A percentile compares a stretch with the other conserved stretches of the same genome.
Evolutionary conservation across 1,140 invertebrate species (phyloP).

Genomic region (Tetramorium parvispinum): DNA sequence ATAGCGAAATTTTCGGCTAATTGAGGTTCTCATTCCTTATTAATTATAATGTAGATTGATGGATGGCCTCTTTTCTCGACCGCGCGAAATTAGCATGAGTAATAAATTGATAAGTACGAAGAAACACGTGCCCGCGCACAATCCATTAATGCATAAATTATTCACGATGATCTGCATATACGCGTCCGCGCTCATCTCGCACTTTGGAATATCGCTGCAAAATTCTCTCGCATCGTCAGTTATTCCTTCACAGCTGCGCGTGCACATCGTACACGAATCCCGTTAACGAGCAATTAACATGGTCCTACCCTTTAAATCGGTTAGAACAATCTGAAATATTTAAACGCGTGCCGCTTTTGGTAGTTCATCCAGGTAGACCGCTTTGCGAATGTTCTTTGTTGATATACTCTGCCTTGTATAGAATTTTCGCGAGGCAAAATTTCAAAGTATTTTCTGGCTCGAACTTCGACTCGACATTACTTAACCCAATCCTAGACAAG

Average conservation of each 20-base stretch:
- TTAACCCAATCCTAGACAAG: conserved; percentile 7
- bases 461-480: background rate
- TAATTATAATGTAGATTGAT: conserved; percentile 52
- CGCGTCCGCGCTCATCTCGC: conserved; percentile 13
- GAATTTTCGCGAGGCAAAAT: background rate
- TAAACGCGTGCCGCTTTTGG: conserved; percentile 21
- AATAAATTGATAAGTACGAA: conserved; percentile 56
- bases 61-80: conserved; percentile 29
- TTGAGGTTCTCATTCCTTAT: conserved; percentile 47
- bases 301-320: conserved; percentile 38
- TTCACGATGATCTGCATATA: conserved; percentile 54
- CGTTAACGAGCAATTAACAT: conserved; percentile 53
- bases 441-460: background rate
- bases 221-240: conserved; percentile 52
- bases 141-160: conserved; percentile 59
- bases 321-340: conserved; percentile 59
- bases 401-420: background rate
- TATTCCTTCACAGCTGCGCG: conserved; percentile 44
- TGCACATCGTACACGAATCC: conserved; percentile 30
- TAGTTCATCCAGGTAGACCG: conserved; percentile 6
- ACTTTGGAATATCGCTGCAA: conserved; percentile 34
- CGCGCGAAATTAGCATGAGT: conserved; percentile 40
- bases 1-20: conserved; percentile 43
- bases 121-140: conserved; percentile 50
- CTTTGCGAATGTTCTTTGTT: background rate